Percentiles rank a stretch among this genome's conserved stretches.
These are phyloP conservation scores for Altica lythri DNA, from an alignment of 2,888 invertebrate species.

Conservation along the genomic window DNA sequence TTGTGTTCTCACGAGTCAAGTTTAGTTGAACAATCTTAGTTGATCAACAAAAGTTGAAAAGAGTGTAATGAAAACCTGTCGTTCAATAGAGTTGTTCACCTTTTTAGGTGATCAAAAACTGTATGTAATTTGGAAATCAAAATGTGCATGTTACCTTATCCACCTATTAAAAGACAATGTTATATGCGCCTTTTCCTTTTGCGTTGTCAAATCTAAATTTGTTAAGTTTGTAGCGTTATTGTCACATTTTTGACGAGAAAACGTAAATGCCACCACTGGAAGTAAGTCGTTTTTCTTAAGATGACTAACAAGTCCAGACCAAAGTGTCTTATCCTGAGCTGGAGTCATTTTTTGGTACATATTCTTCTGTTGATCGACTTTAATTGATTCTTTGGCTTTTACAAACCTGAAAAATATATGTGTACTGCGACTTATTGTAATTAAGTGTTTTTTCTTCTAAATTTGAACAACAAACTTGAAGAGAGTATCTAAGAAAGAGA, in stretches of 20 bases:
- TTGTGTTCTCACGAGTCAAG: no score
- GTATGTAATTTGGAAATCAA: no score
- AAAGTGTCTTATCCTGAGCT: constrained; percentile 80
- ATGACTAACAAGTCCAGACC: constrained; percentile 82
- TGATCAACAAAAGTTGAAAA: no score
- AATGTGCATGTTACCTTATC: constrained; percentile 65
- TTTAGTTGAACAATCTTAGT: no score
- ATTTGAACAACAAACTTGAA: background rate
- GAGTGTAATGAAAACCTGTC: no score
- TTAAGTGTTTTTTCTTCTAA: no score
- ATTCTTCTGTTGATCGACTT: constrained; percentile 28
- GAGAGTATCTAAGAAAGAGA: background rate
- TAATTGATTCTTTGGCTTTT: constrained; percentile 46
- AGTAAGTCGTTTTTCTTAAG: constrained; percentile 80
- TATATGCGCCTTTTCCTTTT: constrained; percentile 83
- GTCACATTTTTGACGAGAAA: constrained; percentile 85
- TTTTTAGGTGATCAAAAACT: no score
- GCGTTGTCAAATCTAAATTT: constrained; percentile 77
- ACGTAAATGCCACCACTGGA: constrained; percentile 92
- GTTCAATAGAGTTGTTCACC: no score
- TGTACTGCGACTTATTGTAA: no score
- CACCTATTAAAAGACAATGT: constrained; percentile 85
- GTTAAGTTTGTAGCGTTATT: constrained; percentile 64
- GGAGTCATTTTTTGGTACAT: constrained; percentile 47
- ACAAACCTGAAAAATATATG: constrained; percentile 40